Percentiles rank a stretch among this genome's conserved stretches.
Conservation (phyloP, 2,888 invertebrate species). For the Listrodromus nycthemerus region DNA sequence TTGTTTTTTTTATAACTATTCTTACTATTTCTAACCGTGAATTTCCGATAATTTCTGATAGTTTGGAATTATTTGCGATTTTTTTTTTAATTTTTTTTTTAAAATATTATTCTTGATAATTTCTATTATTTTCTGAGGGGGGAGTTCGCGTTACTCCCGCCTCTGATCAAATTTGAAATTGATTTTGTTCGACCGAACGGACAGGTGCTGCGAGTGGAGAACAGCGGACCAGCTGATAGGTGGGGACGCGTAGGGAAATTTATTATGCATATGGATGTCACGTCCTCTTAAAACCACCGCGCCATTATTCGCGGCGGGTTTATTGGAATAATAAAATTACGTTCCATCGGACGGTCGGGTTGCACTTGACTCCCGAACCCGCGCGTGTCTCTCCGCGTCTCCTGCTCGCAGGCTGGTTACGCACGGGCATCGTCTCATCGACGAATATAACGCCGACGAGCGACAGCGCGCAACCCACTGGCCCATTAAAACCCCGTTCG, state of each 20-base stretch:
- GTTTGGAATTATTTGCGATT: no score
- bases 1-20: no score
- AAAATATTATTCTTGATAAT: no score
- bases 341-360: not conserved
- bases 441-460: no score
- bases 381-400: not conserved
- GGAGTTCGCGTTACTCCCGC: not conserved
- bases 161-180: slow-evolving; percentile 54
- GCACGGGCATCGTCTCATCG: no score
- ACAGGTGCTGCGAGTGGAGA: not conserved
- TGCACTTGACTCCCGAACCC: not conserved
- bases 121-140: no score
- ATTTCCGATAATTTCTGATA: no score
- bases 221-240: not conserved
- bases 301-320: slow-evolving; percentile 53
- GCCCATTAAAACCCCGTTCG: not conserved
- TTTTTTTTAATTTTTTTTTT: no score
- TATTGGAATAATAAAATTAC: slow-evolving; percentile 58
- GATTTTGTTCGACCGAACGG: slow-evolving; percentile 56
- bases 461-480: not conserved
- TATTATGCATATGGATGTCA: slow-evolving; percentile 54
- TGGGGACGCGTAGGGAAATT: slow-evolving; percentile 36
- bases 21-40: no score
- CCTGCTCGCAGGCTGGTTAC: no score
- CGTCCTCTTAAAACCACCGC: slow-evolving; percentile 48